Conservation (phyloP, 2,113 vertebrate species). For the Gnathonemus longibarbis region DNA sequence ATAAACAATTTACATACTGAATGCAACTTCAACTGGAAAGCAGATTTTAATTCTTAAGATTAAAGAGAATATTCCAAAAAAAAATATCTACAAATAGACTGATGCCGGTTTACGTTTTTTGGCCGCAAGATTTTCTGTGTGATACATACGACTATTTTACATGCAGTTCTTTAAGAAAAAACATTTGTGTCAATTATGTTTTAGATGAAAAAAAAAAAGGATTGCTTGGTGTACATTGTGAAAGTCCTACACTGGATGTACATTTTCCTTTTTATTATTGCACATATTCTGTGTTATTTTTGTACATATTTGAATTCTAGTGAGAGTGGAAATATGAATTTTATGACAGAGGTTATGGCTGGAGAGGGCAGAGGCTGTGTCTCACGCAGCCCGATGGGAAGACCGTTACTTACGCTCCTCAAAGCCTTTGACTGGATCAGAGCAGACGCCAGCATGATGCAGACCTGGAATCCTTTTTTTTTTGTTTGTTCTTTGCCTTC, state of each 20-base stretch:
- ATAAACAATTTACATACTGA: neutral
- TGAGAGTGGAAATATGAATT: neutral
- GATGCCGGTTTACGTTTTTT: constrained; percentile 2
- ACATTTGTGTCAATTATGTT: constrained; percentile 13
- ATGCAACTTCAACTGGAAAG: constrained; percentile 9
- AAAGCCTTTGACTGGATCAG: neutral
- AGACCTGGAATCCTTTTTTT: neutral
- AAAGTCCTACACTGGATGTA: constrained; percentile 29
- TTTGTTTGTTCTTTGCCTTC: neutral
- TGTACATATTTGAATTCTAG: neutral
- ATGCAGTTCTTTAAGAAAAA: constrained; percentile 2
- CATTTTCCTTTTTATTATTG: constrained; percentile 11
- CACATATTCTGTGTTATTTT: constrained; percentile 1
- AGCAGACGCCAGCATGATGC: neutral
- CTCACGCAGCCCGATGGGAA: neutral
- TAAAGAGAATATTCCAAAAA: neutral
- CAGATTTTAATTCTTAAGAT: neutral
- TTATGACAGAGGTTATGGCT: neutral
- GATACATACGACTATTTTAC: neutral
- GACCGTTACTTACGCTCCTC: neutral
- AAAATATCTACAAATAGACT: constrained; percentile 2
- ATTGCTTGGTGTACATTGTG: constrained; percentile 21
- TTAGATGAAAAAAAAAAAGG: constrained; percentile 15
- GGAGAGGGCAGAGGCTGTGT: neutral
- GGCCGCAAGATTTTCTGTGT: constrained; percentile 3